These are phyloP conservation scores for Carollia perspicillata DNA, from an alignment of 2,113 vertebrate genomes.

Conservation along the genomic window DNA sequence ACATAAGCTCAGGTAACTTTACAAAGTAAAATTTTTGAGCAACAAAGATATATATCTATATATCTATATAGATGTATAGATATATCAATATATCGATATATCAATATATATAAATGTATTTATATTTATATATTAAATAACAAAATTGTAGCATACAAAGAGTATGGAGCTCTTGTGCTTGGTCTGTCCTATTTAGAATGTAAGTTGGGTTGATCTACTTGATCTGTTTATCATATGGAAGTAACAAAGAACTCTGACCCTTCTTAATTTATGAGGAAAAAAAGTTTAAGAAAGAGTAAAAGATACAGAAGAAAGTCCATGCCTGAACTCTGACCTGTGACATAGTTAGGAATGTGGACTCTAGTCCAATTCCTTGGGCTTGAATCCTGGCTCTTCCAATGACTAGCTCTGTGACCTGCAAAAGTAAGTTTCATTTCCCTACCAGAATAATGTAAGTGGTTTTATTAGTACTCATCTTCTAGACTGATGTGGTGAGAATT, in stretches of 20 bases:
- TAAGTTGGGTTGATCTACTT: not conserved
- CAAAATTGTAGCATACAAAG: not conserved
- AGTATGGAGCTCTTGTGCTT: not conserved
- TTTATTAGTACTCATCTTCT: not conserved
- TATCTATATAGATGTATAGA: not conserved
- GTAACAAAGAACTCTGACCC: not conserved
- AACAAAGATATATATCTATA: not conserved
- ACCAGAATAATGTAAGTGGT: not conserved
- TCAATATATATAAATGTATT: not conserved
- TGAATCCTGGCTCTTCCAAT: not conserved
- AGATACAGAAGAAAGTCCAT: not conserved
- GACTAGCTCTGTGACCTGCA: not conserved
- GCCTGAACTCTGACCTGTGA: not conserved
- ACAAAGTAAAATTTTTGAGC: not conserved
- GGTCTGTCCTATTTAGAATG: not conserved
- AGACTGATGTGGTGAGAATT: not conserved
- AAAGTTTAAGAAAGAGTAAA: not conserved
- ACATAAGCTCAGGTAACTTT: not conserved
- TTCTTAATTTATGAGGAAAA: not conserved
- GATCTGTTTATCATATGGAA: not conserved
- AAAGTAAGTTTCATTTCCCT: not conserved
- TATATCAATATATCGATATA: not conserved
- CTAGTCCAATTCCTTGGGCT: not conserved
- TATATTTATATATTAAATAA: not conserved
- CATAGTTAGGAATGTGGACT: not conserved